These are phyloP conservation scores for Nothocercus nigrocapillus DNA, from an alignment of 2,113 vertebrate genomes.

Conservation along the genomic window DNA sequence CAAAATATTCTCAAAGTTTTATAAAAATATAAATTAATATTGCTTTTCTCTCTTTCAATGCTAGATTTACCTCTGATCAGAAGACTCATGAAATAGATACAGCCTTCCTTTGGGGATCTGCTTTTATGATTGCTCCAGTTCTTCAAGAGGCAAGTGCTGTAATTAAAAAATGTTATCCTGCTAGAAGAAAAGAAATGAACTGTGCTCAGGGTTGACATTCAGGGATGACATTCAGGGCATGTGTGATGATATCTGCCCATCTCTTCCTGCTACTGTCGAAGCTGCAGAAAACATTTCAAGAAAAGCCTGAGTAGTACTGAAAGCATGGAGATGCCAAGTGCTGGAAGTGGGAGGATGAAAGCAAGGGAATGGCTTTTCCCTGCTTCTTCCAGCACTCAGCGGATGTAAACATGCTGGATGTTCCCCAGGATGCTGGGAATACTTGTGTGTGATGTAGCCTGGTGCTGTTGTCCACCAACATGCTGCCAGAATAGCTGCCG, in stretches of 20 bases:
- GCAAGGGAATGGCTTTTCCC: not conserved
- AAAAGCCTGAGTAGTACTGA: not conserved
- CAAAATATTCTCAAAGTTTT: not conserved
- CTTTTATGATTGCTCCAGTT: conserved; percentile 64
- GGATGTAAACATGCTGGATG: not conserved
- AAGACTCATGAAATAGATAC: conserved; percentile 63
- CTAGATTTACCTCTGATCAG: conserved; percentile 62
- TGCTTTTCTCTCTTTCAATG: not conserved
- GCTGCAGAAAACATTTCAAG: not conserved
- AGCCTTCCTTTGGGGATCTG: conserved; percentile 71
- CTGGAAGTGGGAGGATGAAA: conserved; percentile 19
- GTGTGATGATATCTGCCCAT: not conserved
- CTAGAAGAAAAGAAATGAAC: not conserved
- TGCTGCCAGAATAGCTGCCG: not conserved
- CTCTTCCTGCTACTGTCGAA: not conserved
- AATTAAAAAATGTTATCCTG: conserved; percentile 30
- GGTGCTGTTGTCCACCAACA: not conserved
- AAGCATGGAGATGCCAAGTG: not conserved
- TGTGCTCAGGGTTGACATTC: not conserved
- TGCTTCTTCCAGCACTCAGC: not conserved
- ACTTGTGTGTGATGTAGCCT: not conserved
- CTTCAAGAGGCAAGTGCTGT: conserved; percentile 63
- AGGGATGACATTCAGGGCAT: not conserved
- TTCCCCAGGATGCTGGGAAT: not conserved
- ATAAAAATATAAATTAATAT: not conserved